phyloP scores from a whole-genome alignment of 2,113 vertebrate genomes.

The Dicaeum eximium region DNA sequence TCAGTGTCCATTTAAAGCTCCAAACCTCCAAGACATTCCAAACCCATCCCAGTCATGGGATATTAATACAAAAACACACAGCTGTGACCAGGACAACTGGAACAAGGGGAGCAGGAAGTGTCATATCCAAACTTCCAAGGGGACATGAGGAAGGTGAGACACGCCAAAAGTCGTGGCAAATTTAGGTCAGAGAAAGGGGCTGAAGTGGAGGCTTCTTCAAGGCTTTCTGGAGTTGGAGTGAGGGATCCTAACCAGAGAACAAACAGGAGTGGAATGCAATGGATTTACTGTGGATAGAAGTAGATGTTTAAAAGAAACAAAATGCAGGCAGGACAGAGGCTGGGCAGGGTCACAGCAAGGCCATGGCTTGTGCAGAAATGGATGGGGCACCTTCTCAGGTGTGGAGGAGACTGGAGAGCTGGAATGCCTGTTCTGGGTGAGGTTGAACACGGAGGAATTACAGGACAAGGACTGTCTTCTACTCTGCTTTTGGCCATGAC shows the following conservation, averaged over 20 bases:
- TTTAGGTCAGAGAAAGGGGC: not conserved
- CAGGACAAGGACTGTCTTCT: not conserved
- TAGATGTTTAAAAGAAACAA: not conserved
- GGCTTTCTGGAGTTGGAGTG: not conserved
- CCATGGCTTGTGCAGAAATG: not conserved
- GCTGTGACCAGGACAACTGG: not conserved
- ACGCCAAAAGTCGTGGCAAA: not conserved
- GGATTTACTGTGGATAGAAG: not conserved
- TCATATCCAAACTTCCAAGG: not conserved
- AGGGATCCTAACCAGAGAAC: not conserved
- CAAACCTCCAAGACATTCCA: not conserved
- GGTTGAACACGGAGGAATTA: not conserved
- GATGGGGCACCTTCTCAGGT: not conserved
- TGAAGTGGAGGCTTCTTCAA: not conserved
- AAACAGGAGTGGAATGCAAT: not conserved
- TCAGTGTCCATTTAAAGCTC: not conserved
- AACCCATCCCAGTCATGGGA: rapidly evolving
- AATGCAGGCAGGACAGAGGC: not conserved
- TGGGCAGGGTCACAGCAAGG: not conserved
- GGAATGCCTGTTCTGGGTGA: not conserved
- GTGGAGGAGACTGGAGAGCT: not conserved
- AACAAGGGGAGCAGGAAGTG: not conserved
- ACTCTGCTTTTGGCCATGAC: not conserved
- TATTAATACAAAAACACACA: not conserved
- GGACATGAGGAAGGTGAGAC: not conserved